These are phyloP conservation scores for Somateria mollissima DNA, from an alignment of 2,797 vertebrate species.

Conservation along the genomic window DNA sequence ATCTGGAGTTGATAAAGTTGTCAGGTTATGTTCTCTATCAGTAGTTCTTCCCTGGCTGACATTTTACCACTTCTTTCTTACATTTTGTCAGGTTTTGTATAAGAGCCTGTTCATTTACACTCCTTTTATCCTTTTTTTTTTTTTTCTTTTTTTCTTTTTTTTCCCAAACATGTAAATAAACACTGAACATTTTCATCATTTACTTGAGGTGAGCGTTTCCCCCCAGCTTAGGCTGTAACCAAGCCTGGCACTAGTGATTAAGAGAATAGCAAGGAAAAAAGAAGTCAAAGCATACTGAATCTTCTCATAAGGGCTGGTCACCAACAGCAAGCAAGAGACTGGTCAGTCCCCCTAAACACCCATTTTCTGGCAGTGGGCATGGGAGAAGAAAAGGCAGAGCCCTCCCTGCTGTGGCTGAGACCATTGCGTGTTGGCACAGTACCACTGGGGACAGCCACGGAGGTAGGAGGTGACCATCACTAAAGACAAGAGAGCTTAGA, in stretches of 20 bases:
- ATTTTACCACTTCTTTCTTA: background rate
- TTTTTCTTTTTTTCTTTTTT: background rate
- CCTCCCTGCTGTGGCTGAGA: background rate
- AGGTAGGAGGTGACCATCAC: background rate
- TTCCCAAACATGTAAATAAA: background rate
- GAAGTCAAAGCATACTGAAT: accelerated
- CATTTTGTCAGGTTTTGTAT: background rate
- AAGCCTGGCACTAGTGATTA: background rate
- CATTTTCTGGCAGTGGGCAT: background rate
- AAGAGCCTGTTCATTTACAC: background rate
- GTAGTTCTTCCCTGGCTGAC: background rate
- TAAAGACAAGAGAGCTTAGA: background rate
- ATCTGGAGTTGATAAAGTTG: background rate
- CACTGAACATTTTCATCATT: background rate
- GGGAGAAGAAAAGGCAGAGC: background rate
- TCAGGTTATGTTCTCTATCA: background rate
- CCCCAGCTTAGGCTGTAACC: background rate
- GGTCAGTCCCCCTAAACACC: accelerated
- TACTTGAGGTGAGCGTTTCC: background rate
- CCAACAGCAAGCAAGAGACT: background rate
- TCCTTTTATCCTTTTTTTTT: accelerated
- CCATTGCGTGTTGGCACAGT: background rate
- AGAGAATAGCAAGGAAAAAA: background rate
- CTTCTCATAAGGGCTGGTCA: background rate
- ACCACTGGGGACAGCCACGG: accelerated